Evolutionary conservation across 53 echinoderm and acorn worm species (phyloP), one percentile per base, ranked within the genome.

Genomic region (Mesocentrotus franciscanus): DNA sequence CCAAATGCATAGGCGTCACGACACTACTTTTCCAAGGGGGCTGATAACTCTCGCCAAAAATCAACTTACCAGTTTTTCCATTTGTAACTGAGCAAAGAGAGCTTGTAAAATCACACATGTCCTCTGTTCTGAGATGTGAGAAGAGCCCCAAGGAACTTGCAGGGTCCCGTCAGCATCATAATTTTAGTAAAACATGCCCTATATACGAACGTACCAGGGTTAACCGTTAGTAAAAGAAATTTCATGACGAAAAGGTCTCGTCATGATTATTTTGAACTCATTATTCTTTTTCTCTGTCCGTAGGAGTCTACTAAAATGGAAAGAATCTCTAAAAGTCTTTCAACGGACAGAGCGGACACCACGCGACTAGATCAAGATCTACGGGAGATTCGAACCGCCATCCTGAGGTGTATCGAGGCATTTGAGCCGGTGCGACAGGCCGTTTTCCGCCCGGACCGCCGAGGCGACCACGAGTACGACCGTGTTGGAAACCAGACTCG

Each of bases 361-460:
- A 36, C 27, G 0, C 56, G 56, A 20, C 24, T 92, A 26, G 92
- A 92, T 3, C 10, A 55, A 72, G 72, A 92, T 10, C 64, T 92
- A 29, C n/a, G 26, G 2, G 71, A 56, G 92, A 92, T 72, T 72
- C 92, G 71, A 36, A 70, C 71, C 42, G 0, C 58, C 8, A 20
- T 92, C 56, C 30, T 71, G 55, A n/a, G 74, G 10, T 92, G 74
- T 11, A 42, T 74, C n/a, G 71, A 92, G 27, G 74, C 92, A 8
- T 92, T 92, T n/a, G 71, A 92, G 12, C 92, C 92, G 26, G 34
- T 74, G 27, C 92, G 56, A 1, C 72, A 36, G 26, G 92, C 92
- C 49, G 68, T 92, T 76, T 92, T 92, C 92, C 92, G 92, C 27
- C 92, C 92, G 11, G 56, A 92, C 68, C 92, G 92, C 92, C 92